These are phyloP conservation scores for Parauchenoglanis punctatus DNA, from an alignment of 2,797 vertebrate genomes.

Conservation along the genomic window DNA sequence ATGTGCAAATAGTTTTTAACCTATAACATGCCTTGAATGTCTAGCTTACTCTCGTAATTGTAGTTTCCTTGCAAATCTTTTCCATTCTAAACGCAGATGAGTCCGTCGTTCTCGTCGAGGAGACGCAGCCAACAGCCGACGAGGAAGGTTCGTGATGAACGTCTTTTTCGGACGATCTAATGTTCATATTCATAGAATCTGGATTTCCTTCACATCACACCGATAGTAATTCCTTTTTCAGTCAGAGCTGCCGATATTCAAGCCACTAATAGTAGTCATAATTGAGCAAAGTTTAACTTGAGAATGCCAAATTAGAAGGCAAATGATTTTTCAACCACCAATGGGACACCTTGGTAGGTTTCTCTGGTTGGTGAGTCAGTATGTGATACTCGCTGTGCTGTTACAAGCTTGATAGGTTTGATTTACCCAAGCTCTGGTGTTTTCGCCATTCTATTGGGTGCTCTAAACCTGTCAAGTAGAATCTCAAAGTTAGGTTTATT, in stretches of 20 bases:
- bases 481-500: neutral
- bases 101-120: constrained; percentile 81
- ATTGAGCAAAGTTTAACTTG: neutral
- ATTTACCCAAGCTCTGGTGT: neutral
- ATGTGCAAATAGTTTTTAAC: constrained; percentile 78
- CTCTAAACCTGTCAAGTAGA: neutral
- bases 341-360: neutral
- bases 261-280: neutral
- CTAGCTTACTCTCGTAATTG: constrained; percentile 90
- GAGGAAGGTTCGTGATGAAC: constrained; percentile 87
- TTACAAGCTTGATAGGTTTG: neutral
- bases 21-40: constrained; percentile 73
- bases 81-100: constrained; percentile 99
- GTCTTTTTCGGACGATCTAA: neutral
- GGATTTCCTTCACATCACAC: neutral
- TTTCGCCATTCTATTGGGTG: neutral
- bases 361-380: neutral
- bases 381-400: neutral
- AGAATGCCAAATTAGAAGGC: neutral
- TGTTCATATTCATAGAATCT: neutral
- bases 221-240: neutral
- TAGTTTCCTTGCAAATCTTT: constrained; percentile 99
- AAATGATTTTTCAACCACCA: neutral
- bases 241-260: neutral
- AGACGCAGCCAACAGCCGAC: constrained; percentile 85